These are phyloP conservation scores for Argyrosomus regius DNA, from an alignment of 2,797 vertebrate species.

Conservation along the genomic window DNA sequence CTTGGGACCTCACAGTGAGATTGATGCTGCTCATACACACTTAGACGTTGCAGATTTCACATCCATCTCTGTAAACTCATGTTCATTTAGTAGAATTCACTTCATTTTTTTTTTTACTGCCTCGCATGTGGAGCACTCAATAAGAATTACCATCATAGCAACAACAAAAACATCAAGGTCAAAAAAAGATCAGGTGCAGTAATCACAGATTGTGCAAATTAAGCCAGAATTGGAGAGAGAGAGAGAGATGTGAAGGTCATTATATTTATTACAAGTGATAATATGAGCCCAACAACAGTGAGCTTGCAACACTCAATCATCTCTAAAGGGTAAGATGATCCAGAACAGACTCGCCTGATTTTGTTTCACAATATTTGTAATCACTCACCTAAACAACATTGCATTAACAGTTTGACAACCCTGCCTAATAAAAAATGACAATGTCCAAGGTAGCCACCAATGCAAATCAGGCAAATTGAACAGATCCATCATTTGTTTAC, in stretches of 20 bases:
- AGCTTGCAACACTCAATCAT: conserved; percentile 18
- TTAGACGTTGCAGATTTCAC: conserved; percentile 31
- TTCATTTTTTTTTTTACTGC: neutral
- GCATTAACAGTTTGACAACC: conserved; percentile 24
- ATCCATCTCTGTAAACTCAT: neutral
- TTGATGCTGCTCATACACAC: conserved; percentile 9
- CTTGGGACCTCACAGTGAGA: conserved; percentile 27
- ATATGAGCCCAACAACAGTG: conserved; percentile 9
- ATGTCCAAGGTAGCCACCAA: neutral
- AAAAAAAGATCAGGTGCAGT: conserved; percentile 24
- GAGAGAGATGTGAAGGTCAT: conserved; percentile 6
- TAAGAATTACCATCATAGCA: conserved; percentile 14
- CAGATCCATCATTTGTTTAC: conserved; percentile 20
- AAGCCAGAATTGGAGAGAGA: conserved; percentile 15
- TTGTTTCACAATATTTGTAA: conserved; percentile 11
- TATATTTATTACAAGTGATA: conserved; percentile 30
- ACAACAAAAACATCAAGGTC: conserved; percentile 27
- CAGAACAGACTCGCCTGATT: conserved; percentile 3
- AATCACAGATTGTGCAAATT: conserved; percentile 25
- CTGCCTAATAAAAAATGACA: conserved; percentile 22
- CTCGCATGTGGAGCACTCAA: conserved; percentile 5
- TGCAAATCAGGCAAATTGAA: conserved; percentile 22
- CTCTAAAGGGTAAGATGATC: conserved; percentile 22
- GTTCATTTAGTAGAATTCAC: conserved; percentile 7
- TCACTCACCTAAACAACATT: conserved; percentile 37